These are phyloP conservation scores for Cryptotis parvus DNA, from an alignment of 2,113 vertebrate genomes.

Conservation along the genomic window DNA sequence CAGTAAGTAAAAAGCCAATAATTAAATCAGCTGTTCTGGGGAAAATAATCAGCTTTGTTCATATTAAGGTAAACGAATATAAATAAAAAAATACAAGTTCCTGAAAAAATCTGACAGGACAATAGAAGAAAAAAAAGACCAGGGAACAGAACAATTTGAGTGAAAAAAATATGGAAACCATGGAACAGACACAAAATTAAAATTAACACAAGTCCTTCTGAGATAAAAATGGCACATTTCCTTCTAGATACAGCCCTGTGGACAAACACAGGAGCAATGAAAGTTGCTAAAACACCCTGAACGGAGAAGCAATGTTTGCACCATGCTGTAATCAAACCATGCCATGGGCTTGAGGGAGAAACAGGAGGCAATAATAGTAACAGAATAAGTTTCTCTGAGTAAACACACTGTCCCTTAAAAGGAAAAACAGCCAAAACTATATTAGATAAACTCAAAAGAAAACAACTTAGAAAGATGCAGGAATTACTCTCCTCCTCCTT, in stretches of 20 bases:
- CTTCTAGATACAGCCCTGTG: neutral
- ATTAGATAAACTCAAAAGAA: no score
- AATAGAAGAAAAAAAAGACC: neutral
- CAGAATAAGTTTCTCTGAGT: neutral
- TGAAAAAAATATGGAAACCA: neutral
- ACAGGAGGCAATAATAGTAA: neutral
- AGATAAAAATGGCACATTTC: neutral
- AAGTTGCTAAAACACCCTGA: neutral
- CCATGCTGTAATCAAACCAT: neutral
- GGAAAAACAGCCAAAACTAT: neutral
- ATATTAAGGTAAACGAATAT: neutral
- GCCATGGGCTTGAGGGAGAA: neutral
- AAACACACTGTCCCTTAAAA: neutral
- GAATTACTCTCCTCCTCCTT: no score
- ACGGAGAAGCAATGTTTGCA: neutral
- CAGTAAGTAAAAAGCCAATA: neutral
- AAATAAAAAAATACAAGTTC: neutral
- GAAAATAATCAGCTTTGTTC: neutral
- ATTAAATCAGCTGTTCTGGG: neutral
- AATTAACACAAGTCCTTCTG: neutral
- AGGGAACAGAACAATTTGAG: neutral
- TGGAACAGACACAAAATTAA: neutral
- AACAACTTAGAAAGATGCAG: no score
- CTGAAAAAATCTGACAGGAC: neutral
- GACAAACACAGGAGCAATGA: neutral